Conservation (phyloP, 1,140 invertebrate genomes). For the Rhagoletis pomonella region DNA sequence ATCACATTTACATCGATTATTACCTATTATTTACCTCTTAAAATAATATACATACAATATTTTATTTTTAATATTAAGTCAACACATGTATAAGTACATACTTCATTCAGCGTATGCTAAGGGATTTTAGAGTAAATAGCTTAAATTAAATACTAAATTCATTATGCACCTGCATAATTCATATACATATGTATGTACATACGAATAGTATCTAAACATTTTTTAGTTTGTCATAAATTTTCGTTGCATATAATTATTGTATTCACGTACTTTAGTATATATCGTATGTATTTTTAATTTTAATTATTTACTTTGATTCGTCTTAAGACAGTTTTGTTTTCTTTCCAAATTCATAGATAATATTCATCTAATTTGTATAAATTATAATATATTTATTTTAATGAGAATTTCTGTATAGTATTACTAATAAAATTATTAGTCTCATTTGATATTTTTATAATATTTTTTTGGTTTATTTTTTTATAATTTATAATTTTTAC, state of each 20-base stretch:
- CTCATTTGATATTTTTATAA: not conserved
- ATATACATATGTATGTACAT: not conserved
- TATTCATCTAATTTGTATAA: not conserved
- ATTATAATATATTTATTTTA: not conserved
- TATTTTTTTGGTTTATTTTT: no score
- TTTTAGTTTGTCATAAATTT: not conserved
- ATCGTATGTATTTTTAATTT: not conserved
- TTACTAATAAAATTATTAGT: not conserved
- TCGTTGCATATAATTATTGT: slow-evolving; percentile 71
- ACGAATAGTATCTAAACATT: no score
- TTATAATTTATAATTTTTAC: no score
- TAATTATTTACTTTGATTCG: not conserved
- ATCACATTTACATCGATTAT: no score
- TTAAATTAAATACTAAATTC: slow-evolving; percentile 14
- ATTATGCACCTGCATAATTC: not conserved
- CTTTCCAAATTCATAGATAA: not conserved
- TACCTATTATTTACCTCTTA: no score
- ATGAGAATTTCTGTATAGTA: not conserved
- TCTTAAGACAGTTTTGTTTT: not conserved
- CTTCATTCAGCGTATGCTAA: not conserved
- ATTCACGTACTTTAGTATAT: slow-evolving; percentile 68
- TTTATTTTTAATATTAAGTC: no score
- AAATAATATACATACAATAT: no score
- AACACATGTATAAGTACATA: no score
- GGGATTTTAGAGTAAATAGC: not conserved